Conservation (phyloP, 2,888 invertebrate genomes). For the Drosophila pseudotakahashii region DNA sequence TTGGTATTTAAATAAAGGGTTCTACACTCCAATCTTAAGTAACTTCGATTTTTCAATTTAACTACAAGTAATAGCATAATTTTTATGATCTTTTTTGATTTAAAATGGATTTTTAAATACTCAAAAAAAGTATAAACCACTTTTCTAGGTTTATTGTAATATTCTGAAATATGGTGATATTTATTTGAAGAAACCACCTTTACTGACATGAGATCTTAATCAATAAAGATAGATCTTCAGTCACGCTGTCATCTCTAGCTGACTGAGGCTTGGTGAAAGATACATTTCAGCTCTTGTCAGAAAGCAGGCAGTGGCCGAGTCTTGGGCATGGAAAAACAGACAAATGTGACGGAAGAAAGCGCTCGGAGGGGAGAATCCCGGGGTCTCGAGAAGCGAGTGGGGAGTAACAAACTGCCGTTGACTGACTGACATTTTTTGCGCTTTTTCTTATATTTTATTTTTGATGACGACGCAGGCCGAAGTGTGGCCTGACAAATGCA, state of each 20-base stretch:
- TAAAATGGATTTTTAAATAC: no score
- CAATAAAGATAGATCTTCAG: constrained; percentile 1
- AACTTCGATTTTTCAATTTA: no score
- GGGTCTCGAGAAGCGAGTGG: constrained; percentile 14
- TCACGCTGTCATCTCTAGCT: constrained; percentile 43
- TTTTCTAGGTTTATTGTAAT: no score
- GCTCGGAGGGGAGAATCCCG: constrained; percentile 33
- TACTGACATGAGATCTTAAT: not conserved
- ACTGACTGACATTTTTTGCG: constrained; percentile 77
- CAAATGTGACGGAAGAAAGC: constrained; percentile 77
- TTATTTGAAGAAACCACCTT: no score
- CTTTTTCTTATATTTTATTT: constrained; percentile 37
- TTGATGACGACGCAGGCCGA: constrained; percentile 59
- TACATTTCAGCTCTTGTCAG: constrained; percentile 81
- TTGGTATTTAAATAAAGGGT: not conserved
- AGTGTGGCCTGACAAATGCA: constrained; percentile 80
- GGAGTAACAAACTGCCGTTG: constrained; percentile 55
- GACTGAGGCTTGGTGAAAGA: constrained; percentile 66
- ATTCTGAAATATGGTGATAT: no score
- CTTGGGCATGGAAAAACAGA: constrained; percentile 69
- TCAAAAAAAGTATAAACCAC: no score
- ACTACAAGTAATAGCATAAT: no score
- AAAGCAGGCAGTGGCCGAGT: constrained; percentile 65
- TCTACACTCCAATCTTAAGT: no score
- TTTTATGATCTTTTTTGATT: no score